Conservation (phyloP, 2,113 vertebrate genomes). For the Apaloderma vittatum region DNA sequence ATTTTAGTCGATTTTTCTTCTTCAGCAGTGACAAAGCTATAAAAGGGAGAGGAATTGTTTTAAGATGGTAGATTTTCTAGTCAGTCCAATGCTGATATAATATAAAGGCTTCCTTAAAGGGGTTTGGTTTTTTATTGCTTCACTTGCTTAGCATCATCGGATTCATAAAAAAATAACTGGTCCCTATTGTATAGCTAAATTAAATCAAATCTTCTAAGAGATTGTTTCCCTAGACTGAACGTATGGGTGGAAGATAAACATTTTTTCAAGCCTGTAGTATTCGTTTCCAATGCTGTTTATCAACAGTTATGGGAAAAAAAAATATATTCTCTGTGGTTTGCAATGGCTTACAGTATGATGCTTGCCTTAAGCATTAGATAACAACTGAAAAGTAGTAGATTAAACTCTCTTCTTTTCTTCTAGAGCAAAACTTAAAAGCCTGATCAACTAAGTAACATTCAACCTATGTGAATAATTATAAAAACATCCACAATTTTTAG, state of each 20-base stretch:
- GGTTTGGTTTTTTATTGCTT: background rate
- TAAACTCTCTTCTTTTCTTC: background rate
- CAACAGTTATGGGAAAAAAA: background rate
- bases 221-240: background rate
- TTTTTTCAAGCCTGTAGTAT: background rate
- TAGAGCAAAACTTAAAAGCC: background rate
- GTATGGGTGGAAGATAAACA: background rate
- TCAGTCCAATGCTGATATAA: background rate
- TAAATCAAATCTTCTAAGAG: background rate
- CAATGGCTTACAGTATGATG: background rate
- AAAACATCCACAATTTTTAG: too few relatives aligned
- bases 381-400: background rate
- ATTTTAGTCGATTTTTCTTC: background rate
- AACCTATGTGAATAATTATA: background rate
- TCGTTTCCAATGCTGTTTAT: background rate
- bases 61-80: background rate
- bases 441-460: background rate
- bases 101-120: background rate
- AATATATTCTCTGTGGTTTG: background rate
- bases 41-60: constrained; percentile 7
- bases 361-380: background rate
- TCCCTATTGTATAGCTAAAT: background rate
- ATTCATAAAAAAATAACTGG: background rate
- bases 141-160: background rate
- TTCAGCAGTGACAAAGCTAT: background rate